Evolutionary conservation across 2,113 vertebrate species (phyloP), one percentile per base, ranked within the genome.

Genomic region (Cardinalis cardinalis): DNA sequence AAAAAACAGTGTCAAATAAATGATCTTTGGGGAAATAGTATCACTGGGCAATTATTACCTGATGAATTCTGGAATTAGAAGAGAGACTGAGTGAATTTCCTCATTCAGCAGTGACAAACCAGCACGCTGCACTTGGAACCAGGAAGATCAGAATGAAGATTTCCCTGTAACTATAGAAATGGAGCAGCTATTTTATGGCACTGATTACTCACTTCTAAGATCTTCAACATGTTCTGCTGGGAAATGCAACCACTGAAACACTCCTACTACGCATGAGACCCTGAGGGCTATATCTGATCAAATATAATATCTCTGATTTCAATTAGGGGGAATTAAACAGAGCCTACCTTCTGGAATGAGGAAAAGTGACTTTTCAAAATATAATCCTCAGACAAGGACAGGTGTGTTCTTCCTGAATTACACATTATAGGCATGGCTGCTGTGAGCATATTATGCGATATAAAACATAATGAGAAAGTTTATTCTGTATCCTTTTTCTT

Each of bases 61-160:
- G 43, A 77, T 32, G 41, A 58, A 60, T 71, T 66, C 52, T 44
- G 56, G 52, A 88, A 90, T 70, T 36, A 84, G 58, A 69, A 38
- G 34, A 58, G 21, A 48, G 29, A 21, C 10, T 26, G 34, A 88
- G 15, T 11, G 48, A 56, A 40, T 65, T 55, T 41, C 44, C 24
- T 15, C 53, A 16, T 14, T 71, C 34, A 66, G 65, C 61, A 46
- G 53, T 21, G 61, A 78, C 7, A 78, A 55, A 71, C 23, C 52
- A 51, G 29, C 40, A 32, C 0, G 0, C 2, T 9, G 6, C 31
- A 36, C n/a, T 18, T 18, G 9, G 43, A 76, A 65, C 7, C 14
- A 34, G 40, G 52, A 81, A 84, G 70, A 74, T 11, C 36, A 48
- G 48, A 53, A 53, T 0, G 1, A 64, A n/a, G 52, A 53, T 65